These are phyloP conservation scores for Metacarcinus magister DNA, from an alignment of 2,888 invertebrate species.

Conservation along the genomic window DNA sequence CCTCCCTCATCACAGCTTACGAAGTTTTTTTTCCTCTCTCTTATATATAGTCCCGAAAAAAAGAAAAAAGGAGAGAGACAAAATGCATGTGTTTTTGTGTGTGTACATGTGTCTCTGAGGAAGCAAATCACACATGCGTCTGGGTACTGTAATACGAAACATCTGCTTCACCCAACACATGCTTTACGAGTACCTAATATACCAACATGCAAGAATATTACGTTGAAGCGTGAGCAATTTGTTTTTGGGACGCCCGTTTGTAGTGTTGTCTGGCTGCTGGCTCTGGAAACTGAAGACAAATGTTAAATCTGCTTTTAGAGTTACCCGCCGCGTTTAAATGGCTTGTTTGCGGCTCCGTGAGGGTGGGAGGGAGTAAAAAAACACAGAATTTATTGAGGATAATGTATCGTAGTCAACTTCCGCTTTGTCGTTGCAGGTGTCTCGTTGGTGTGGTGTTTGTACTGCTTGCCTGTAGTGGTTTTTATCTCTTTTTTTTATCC, in stretches of 20 bases:
- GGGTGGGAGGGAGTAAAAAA: background rate
- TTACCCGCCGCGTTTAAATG: background rate
- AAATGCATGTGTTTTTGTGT: background rate
- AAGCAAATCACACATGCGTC: background rate
- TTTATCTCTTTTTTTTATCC: too few relatives aligned
- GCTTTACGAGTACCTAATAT: background rate
- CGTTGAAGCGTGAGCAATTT: background rate
- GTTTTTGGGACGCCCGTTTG: background rate
- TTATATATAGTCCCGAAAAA: background rate
- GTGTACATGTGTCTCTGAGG: background rate
- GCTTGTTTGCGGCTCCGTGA: background rate
- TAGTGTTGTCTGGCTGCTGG: background rate
- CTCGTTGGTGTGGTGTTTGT: too few relatives aligned
- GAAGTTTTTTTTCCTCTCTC: background rate
- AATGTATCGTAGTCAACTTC: background rate
- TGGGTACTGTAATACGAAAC: background rate
- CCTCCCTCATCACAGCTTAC: background rate
- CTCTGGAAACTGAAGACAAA: background rate
- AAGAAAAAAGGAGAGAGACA: constrained; percentile 19
- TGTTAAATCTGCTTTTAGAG: background rate
- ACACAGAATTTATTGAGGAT: background rate
- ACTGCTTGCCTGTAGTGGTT: too few relatives aligned
- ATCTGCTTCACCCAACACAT: background rate
- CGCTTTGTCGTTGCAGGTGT: background rate
- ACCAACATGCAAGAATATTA: background rate